Evolutionary conservation across 2,797 vertebrate genomes (phyloP).

Genomic region (Rhabdophis nuchalis): DNA sequence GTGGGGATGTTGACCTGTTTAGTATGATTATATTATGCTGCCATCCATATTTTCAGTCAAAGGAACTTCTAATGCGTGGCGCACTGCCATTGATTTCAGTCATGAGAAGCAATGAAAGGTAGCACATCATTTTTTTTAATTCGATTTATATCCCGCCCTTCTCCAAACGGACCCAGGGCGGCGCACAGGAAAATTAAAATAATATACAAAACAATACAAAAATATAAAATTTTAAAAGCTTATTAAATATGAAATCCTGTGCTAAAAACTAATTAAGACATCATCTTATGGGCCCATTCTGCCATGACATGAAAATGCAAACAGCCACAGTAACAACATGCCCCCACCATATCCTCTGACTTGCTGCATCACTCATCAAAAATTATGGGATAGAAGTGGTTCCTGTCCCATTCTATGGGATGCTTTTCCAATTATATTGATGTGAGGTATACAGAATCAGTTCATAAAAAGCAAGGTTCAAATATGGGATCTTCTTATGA

Average conservation of each 20-base stretch:
- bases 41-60: neutral
- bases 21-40: neutral
- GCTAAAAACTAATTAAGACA: too few species aligned
- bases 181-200: too few species aligned
- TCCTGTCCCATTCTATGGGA: neutral
- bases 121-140: too few species aligned
- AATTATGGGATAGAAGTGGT: neutral
- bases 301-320: neutral
- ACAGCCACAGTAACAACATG: neutral
- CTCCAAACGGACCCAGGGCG: too few species aligned
- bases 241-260: too few species aligned
- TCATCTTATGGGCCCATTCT: neutral
- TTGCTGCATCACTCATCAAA: neutral
- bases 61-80: neutral
- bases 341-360: neutral
- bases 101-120: neutral
- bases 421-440: neutral
- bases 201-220: too few species aligned
- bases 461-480: neutral
- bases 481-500: neutral
- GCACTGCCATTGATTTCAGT: neutral
- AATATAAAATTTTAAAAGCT: too few species aligned
- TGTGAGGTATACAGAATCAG: neutral
- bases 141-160: too few species aligned
- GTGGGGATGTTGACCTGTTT: neutral